Conservation (phyloP, 1,140 invertebrate genomes). For the Brachionus manjavacas region DNA sequence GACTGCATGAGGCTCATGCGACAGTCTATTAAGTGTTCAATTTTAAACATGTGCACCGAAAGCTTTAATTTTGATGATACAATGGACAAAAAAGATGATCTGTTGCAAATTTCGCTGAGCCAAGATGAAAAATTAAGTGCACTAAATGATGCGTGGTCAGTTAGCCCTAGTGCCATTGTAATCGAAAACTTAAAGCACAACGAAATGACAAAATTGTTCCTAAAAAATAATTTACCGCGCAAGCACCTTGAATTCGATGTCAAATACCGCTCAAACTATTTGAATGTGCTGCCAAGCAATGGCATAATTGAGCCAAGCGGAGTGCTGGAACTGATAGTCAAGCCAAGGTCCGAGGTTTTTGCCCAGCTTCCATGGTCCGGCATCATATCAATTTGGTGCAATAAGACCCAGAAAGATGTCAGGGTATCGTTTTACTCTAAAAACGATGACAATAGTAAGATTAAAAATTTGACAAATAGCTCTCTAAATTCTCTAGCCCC, state of each 20-base stretch:
- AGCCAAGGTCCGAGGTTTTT: background rate
- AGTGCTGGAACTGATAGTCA: background rate
- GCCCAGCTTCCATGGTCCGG: background rate
- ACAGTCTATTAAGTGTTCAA: background rate
- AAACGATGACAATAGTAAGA: background rate
- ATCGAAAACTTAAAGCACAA: background rate
- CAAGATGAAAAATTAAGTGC: background rate
- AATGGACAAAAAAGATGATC: background rate
- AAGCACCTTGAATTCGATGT: slow-evolving; percentile 19
- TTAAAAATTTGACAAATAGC: slow-evolving; percentile 33
- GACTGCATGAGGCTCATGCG: background rate
- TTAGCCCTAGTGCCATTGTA: background rate
- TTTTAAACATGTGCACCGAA: background rate
- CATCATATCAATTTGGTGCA: slow-evolving; percentile 21
- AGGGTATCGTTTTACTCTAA: background rate
- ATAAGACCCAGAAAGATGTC: slow-evolving; percentile 23
- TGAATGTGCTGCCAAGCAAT: slow-evolving; percentile 12
- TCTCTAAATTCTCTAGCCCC: background rate
- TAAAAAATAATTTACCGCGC: slow-evolving; percentile 1
- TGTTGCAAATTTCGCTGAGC: background rate
- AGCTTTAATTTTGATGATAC: slow-evolving; percentile 12
- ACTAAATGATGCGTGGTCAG: background rate
- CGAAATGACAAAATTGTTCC: background rate
- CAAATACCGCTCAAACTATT: background rate
- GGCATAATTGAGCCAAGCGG: background rate